Evolutionary conservation across 2,888 invertebrate species (phyloP).

Genomic region (Drosophila macrospina): DNA sequence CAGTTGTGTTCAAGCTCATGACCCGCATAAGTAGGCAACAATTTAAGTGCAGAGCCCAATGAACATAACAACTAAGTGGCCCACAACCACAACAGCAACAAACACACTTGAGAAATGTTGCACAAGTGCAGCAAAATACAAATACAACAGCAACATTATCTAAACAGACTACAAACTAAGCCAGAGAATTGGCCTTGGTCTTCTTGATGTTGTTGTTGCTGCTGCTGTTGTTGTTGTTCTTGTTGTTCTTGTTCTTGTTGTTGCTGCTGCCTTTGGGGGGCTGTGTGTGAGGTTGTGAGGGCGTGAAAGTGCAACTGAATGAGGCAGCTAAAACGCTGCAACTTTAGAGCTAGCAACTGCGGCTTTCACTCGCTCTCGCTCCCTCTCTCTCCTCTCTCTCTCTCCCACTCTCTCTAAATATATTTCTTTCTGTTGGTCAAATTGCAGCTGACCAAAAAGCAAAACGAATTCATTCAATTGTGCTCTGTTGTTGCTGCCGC

Average conservation of each 20-base stretch:
- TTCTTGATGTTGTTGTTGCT: too few relatives aligned
- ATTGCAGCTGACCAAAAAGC: conserved; percentile 53
- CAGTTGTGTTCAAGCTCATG: conserved; percentile 17
- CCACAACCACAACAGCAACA: conserved; percentile 8
- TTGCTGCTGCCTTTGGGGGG: background rate
- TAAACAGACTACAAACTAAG: conserved; percentile 52
- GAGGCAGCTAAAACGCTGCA: conserved; percentile 31
- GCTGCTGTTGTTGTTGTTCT: too few relatives aligned
- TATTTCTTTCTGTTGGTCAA: conserved; percentile 44
- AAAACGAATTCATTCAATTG: conserved; percentile 35
- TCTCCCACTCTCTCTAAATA: background rate
- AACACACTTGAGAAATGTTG: conserved; percentile 41
- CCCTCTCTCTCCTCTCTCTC: background rate
- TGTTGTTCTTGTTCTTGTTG: background rate
- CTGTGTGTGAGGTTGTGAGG: conserved; percentile 23
- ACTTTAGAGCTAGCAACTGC: conserved; percentile 16
- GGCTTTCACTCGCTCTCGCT: conserved; percentile 5
- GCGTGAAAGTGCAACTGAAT: conserved; percentile 49
- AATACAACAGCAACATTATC: conserved; percentile 51
- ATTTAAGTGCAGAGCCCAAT: conserved; percentile 52
- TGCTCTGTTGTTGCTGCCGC: background rate
- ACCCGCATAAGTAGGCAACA: conserved; percentile 63
- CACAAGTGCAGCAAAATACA: conserved; percentile 25
- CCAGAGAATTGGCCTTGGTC: conserved; percentile 6
- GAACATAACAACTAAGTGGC: conserved; percentile 50